phyloP scores from a whole-genome alignment of 2,113 vertebrate genomes.

The Scopus umbretta region DNA sequence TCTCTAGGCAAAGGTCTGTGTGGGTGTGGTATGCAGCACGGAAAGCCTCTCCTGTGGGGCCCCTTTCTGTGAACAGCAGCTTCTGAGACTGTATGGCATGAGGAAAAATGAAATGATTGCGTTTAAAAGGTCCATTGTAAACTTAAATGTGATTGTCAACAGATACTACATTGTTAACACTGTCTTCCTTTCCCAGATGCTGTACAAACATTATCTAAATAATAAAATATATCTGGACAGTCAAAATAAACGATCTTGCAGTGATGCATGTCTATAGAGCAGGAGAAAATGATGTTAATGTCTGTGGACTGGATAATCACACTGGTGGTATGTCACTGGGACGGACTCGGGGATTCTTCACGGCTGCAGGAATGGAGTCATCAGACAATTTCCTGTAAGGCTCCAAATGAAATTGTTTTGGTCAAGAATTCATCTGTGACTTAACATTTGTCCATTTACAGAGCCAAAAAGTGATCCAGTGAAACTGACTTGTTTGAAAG shows the following conservation, averaged over 20 bases:
- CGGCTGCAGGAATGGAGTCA: background rate
- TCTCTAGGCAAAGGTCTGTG: background rate
- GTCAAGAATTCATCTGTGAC: background rate
- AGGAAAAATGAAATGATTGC: background rate
- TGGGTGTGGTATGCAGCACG: fast-evolving
- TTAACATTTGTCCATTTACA: background rate
- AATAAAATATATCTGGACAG: background rate
- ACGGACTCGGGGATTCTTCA: fast-evolving
- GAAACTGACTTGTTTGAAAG: background rate
- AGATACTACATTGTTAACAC: background rate
- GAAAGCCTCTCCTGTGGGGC: background rate
- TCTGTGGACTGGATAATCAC: background rate
- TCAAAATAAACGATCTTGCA: background rate
- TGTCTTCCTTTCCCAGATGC: background rate
- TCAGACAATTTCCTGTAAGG: background rate
- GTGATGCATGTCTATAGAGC: background rate
- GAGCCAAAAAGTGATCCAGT: background rate
- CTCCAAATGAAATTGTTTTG: background rate
- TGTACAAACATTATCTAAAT: background rate
- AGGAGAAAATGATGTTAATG: background rate
- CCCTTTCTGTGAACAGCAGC: background rate
- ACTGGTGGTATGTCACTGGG: background rate
- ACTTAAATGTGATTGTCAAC: background rate
- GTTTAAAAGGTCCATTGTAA: background rate
- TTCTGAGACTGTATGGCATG: background rate